These are phyloP conservation scores for Coreoperca whiteheadi DNA, from an alignment of 2,113 vertebrate species.

Conservation along the genomic window DNA sequence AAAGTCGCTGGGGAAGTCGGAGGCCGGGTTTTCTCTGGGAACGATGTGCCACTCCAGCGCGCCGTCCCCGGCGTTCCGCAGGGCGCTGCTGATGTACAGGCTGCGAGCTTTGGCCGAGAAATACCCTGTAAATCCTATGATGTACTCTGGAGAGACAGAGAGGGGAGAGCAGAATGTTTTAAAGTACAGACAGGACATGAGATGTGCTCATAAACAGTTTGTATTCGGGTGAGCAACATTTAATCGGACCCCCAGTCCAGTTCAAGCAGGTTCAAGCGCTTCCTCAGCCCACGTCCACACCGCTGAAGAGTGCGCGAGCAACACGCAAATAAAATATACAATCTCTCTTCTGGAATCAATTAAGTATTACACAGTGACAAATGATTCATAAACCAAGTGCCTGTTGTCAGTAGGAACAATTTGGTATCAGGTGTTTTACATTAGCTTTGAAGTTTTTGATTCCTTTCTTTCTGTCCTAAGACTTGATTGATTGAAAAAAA, in stretches of 20 bases:
- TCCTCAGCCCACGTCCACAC: neutral
- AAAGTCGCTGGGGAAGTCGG: conserved; percentile 97
- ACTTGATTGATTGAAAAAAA: neutral
- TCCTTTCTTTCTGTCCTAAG: neutral
- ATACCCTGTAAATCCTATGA: conserved; percentile 92
- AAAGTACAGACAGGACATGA: neutral
- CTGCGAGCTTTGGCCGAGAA: conserved; percentile 94
- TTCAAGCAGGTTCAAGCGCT: neutral
- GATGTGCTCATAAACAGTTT: neutral
- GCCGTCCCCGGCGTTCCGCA: conserved; percentile 86
- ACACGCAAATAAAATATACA: neutral
- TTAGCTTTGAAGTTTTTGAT: neutral
- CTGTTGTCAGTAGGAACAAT: neutral
- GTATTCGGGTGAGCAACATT: neutral
- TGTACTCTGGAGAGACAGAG: conserved; percentile 89
- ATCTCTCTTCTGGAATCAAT: neutral
- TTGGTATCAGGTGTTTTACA: neutral
- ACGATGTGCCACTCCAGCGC: conserved; percentile 94
- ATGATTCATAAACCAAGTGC: neutral
- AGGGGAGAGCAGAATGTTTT: neutral
- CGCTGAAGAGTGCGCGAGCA: neutral
- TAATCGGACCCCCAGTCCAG: neutral
- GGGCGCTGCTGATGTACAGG: conserved; percentile 94
- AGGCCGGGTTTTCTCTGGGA: conserved; percentile 95
- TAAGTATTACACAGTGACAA: neutral